Evolutionary conservation across 2,113 vertebrate genomes (phyloP), one percentile per base, ranked within the genome.

Genomic region (Myrmophylax atrothorax): DNA sequence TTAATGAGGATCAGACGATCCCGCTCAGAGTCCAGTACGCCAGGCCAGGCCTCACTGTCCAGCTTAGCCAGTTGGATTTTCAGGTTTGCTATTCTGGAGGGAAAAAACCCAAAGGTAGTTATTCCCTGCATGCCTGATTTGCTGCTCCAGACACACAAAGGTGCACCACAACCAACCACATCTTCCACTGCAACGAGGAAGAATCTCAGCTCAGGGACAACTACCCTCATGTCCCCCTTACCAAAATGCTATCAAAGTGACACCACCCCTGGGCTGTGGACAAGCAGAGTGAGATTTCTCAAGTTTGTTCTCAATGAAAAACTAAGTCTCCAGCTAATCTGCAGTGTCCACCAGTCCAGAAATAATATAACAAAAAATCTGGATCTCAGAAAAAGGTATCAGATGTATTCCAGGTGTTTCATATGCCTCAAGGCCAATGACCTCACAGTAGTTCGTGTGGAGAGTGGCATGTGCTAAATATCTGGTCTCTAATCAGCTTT

Each of bases 11-110:
- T 99, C 50, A 99, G 98, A 10, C 99, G 98, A 89, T 99, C 99
- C 33, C 99, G 97, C 97, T 99, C 99, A 0, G 99, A 99, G 97
- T 99, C 99, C 88, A 99, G 98, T 92, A 99, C 98, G 0, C 99
- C 99, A 4, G 99, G 99, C 99, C 99, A 99, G 26, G 99, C 99
- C 97, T 99, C 99, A 1, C 98, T 99, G 97, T 99, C 99, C 50
- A 99, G 98, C 91, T 99, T 99, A 53, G 99, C 99, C 87, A 99
- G 98, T 93, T 99, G 99, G 74, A 99, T 99, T 97, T 99, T 99
- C 81, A 99, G 98, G 97, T 98, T 99, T 96, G 99, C 98, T 75
- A 99, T 99, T 97, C 99, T 99, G 89, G 18, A 91, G 86, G 6
- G 72, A 31, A 22, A 12, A 18, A 8, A 1, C 23, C 12, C 58